These are phyloP conservation scores for Podarcis raffonei DNA, from an alignment of 2,113 vertebrate genomes.

Conservation along the genomic window DNA sequence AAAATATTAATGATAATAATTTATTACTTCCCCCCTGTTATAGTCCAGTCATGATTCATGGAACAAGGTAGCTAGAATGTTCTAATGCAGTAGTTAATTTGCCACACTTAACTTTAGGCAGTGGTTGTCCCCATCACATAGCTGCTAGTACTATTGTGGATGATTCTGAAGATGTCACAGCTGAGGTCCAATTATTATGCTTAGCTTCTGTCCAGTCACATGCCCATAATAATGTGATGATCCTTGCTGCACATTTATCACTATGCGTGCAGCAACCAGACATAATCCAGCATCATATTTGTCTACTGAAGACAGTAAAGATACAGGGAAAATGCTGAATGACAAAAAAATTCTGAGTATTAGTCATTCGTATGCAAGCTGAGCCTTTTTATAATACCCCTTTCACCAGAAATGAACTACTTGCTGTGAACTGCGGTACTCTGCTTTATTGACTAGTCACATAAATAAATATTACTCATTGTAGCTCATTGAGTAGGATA, in stretches of 20 bases:
- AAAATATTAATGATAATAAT: conserved; percentile 16
- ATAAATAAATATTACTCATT: background rate
- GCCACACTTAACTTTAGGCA: conserved; percentile 25
- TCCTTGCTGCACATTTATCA: background rate
- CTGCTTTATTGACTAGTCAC: background rate
- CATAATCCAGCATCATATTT: background rate
- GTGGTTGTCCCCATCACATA: background rate
- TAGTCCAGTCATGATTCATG: conserved; percentile 36
- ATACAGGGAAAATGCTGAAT: conserved; percentile 1
- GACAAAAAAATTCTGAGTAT: background rate
- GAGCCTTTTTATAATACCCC: background rate
- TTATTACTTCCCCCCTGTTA: background rate
- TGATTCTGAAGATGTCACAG: conserved; percentile 24
- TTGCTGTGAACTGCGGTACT: background rate
- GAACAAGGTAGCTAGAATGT: conserved; percentile 62
- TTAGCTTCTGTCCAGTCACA: conserved; percentile 1
- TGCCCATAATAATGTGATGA: background rate
- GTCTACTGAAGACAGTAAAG: background rate
- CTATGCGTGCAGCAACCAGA: background rate
- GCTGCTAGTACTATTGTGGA: conserved; percentile 20
- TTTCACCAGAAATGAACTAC: background rate
- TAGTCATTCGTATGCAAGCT: background rate
- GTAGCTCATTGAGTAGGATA: background rate
- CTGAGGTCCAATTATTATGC: background rate
- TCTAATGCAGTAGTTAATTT: conserved; percentile 59